These are phyloP conservation scores for Pardosa pseudoannulata DNA, from an alignment of 2,888 invertebrate species.

Conservation along the genomic window DNA sequence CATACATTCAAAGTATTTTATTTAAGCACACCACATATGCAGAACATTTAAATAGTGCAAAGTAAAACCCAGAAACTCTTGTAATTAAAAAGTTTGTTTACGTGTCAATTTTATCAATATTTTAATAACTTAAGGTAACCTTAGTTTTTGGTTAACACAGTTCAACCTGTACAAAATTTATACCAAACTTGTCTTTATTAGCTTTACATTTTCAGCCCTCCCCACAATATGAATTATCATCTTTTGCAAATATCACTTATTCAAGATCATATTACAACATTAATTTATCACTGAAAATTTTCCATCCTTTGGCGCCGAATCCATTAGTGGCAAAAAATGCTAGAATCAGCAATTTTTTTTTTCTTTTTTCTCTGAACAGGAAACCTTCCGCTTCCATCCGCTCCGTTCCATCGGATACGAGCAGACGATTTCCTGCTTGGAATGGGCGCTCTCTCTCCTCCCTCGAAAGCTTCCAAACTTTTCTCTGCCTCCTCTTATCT, in stretches of 20 bases:
- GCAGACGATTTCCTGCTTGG: conserved; percentile 62
- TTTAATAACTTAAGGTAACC: too few relatives aligned
- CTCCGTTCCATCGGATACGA: conserved; percentile 59
- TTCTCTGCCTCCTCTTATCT: conserved; percentile 40
- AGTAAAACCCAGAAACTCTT: too few relatives aligned
- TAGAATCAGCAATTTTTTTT: neutral
- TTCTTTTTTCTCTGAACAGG: neutral
- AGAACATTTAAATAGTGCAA: too few relatives aligned
- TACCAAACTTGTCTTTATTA: too few relatives aligned
- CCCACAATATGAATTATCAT: neutral
- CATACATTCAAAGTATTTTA: too few relatives aligned
- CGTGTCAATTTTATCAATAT: too few relatives aligned
- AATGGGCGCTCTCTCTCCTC: conserved; percentile 34
- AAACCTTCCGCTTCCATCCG: conserved; percentile 48
- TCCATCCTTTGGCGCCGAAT: conserved; percentile 11
- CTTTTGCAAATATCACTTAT: neutral
- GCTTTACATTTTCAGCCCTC: neutral
- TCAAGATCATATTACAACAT: neutral
- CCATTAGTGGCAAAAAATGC: neutral
- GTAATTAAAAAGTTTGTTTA: too few relatives aligned
- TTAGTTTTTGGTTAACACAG: too few relatives aligned
- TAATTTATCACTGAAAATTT: conserved; percentile 3
- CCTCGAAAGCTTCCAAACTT: conserved; percentile 25
- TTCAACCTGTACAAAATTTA: too few relatives aligned
- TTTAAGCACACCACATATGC: too few relatives aligned